A percentile compares a stretch with the other conserved stretches of the same genome.
Evolutionary conservation across 2,888 invertebrate species (phyloP).

Genomic region (Lepidonotus clava): DNA sequence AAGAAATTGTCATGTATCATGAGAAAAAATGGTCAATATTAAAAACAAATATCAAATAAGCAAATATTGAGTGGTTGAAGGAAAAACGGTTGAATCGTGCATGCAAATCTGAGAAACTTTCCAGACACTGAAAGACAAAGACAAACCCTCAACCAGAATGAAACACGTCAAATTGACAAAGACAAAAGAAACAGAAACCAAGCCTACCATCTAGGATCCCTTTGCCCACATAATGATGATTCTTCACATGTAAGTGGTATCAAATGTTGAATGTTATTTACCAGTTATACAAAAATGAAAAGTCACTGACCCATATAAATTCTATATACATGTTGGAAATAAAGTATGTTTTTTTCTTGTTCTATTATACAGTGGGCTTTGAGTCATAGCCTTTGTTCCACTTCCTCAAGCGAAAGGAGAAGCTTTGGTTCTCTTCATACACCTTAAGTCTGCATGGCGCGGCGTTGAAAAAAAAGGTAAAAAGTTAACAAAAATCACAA

Average conservation of each 20-base stretch:
- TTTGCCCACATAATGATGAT: background rate
- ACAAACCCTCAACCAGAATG: background rate
- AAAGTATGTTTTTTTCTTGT: background rate
- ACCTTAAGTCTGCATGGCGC: background rate
- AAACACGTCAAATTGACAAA: background rate
- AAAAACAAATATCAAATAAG: too few species aligned
- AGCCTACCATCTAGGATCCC: background rate
- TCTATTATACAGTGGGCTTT: background rate
- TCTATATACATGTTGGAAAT: conserved; percentile 36
- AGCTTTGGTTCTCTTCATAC: background rate
- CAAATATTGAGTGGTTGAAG: too few species aligned
- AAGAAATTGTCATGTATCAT: too few species aligned
- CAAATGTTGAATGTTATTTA: background rate
- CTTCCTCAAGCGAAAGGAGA: background rate
- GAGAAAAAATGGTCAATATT: too few species aligned
- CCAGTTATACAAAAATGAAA: conserved; percentile 34
- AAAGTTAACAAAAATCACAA: too few species aligned
- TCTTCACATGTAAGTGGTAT: background rate
- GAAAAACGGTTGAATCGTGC: too few species aligned
- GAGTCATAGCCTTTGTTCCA: background rate
- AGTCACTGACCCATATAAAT: background rate
- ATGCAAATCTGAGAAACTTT: conserved; percentile 4
- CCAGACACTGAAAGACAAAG: background rate
- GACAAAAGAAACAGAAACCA: conserved; percentile 4
- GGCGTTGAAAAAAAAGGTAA: background rate